phyloP scores from a whole-genome alignment of 2,888 invertebrate species.

The Boloria euphrosyne region DNA sequence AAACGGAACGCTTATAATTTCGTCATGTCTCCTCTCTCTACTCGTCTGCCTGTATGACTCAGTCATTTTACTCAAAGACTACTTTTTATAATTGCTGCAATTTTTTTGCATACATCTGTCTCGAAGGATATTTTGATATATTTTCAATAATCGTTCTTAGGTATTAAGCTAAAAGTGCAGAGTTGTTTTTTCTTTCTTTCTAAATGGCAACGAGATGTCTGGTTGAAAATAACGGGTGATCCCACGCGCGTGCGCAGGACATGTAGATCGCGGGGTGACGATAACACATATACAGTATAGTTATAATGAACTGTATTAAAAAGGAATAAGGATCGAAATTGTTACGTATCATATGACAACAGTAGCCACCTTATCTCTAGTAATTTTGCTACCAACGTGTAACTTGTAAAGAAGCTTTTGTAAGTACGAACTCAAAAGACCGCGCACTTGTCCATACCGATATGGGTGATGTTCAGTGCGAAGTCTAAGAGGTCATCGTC shows the following conservation, averaged over 20 bases:
- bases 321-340: constrained; percentile 21
- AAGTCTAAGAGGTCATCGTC: too few species aligned
- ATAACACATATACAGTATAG: constrained; percentile 38
- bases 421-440: constrained; percentile 20
- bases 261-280: constrained; percentile 54
- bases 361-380: constrained; percentile 39
- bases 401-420: constrained; percentile 35
- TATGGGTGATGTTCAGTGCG: too few species aligned
- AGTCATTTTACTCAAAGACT: too few species aligned
- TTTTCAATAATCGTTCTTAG: too few species aligned
- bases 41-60: too few species aligned
- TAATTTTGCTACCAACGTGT: constrained; percentile 40
- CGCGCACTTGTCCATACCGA: constrained; percentile 5
- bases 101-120: too few species aligned
- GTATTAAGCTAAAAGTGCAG: not conserved
- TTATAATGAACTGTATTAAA: constrained; percentile 13
- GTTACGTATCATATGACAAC: constrained; percentile 17
- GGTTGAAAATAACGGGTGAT: constrained; percentile 51
- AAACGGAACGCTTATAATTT: too few species aligned
- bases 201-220: constrained; percentile 31
- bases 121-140: too few species aligned
- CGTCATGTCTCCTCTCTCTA: too few species aligned
- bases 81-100: too few species aligned
- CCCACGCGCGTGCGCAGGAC: constrained; percentile 55
- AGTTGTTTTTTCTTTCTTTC: constrained; percentile 2